phyloP scores from a whole-genome alignment of 2,797 vertebrate genomes.

The Falco peregrinus region DNA sequence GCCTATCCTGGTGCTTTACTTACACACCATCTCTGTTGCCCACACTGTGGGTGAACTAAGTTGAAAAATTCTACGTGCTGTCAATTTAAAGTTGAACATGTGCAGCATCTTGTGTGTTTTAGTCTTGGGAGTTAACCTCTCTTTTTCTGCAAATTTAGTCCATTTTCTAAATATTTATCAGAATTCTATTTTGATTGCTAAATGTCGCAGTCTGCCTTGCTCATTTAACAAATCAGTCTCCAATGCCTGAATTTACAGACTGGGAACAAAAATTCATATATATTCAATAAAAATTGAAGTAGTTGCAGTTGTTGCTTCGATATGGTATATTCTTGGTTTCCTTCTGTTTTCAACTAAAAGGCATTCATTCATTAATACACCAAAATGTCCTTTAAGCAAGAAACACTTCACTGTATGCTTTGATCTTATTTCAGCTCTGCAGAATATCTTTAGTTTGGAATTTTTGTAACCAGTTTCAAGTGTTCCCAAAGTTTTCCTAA shows the following conservation, averaged over 20 bases:
- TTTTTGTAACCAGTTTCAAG: not conserved
- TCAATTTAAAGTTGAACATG: not conserved
- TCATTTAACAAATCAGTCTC: not conserved
- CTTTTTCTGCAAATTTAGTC: not conserved
- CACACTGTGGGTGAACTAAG: not conserved
- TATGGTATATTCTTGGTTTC: not conserved
- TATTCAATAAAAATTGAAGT: slow-evolving; percentile 9
- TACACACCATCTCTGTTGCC: not conserved
- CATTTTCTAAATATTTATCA: not conserved
- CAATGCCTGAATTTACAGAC: not conserved
- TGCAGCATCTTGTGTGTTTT: not conserved
- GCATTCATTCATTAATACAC: not conserved
- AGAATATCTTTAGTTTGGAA: not conserved
- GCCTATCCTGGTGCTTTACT: not conserved
- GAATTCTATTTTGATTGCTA: not conserved
- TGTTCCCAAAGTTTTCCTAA: not conserved
- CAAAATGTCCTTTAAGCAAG: not conserved
- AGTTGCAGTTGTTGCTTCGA: not conserved
- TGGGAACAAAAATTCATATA: not conserved
- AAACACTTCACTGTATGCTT: not conserved
- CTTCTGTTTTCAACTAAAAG: not conserved
- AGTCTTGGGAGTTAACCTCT: not conserved
- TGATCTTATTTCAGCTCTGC: not conserved
- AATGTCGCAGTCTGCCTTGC: not conserved
- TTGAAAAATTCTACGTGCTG: not conserved